Base-by-base conservation (phyloP, 2,888 invertebrate genomes). In the Nymphalis urticae region DNA sequence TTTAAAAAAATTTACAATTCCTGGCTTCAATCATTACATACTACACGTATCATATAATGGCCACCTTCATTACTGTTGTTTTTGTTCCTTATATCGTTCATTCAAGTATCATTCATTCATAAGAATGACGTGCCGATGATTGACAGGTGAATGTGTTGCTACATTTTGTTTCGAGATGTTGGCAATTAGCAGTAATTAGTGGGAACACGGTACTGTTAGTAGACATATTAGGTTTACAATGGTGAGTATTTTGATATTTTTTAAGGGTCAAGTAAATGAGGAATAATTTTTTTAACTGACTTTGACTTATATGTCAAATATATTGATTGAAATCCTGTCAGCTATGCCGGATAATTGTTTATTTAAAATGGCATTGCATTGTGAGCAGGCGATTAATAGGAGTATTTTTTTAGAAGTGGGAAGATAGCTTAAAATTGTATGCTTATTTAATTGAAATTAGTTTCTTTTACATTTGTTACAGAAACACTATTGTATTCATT, bases 81-180 rank as follows among this genome's bases (percentile, higher is more conserved):
- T 62, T 62, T 66, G 53, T 62, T 32, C 54, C 36, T 66, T 10
- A 48, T 60, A 32, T 62, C 56, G 36, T 64, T 64, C 64, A 63
- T 24, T 62, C 67, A 42, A 54, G 65, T 60, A 50, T 60, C 63
- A 27, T 58, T 64, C 64, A 63, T 64, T 68, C 64, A 64, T 32
- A 63, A 59, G 68, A 67, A 68, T 68, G 68, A 68, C 68, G 60
- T 48, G 63, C n/a, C 47, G 63, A 70, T 72, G 74, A 74, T 72
- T 73, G 74, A 70, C 74, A 69, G 73, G 60, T 70, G 72, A 73
- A 74, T 74, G 73, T 63, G 66, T 47, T 50, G 58, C 21, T 65
- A 51, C 62, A 56, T 48, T 62, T 53, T 61, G 21, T 68, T 53
- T 53, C 13, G 53, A 53, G 53, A 60, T 61, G 53, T 53, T 60